Evolutionary conservation across 2,113 vertebrate genomes (phyloP).

Genomic region (Arothron firmamentum): DNA sequence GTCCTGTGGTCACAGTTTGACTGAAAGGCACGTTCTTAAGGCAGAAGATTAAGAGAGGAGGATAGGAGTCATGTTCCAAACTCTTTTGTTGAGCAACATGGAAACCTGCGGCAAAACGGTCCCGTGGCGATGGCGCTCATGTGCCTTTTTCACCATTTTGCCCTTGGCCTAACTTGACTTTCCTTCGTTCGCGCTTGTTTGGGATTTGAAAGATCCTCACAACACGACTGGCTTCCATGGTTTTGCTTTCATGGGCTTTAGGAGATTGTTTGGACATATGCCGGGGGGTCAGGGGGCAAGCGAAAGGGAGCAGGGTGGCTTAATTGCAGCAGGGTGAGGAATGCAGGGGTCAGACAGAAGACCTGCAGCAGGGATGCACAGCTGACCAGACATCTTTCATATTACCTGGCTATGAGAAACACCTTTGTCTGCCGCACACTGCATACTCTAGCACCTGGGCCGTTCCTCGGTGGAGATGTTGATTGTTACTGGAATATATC

Average conservation of each 20-base stretch:
- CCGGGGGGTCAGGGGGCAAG: slow-evolving; percentile 52
- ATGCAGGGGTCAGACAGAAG: slow-evolving; percentile 59
- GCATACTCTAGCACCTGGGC: slow-evolving; percentile 4
- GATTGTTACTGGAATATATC: background rate
- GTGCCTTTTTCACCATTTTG: slow-evolving; percentile 1
- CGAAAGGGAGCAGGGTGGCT: slow-evolving; percentile 36
- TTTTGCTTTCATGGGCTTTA: slow-evolving; percentile 50
- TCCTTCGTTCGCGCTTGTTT: no score
- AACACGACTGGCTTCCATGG: slow-evolving; percentile 27
- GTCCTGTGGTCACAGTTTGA: slow-evolving; percentile 52
- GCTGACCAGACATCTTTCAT: slow-evolving; percentile 20
- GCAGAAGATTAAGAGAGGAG: slow-evolving; percentile 30
- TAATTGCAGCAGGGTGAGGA: slow-evolving; percentile 61
- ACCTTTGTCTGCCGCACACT: slow-evolving; percentile 6
- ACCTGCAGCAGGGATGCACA: slow-evolving; percentile 12
- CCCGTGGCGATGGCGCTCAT: slow-evolving; percentile 10
- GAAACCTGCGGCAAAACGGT: slow-evolving; percentile 36
- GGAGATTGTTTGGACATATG: slow-evolving; percentile 68
- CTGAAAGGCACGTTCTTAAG: slow-evolving; percentile 54
- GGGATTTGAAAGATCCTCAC: background rate
- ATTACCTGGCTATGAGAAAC: slow-evolving; percentile 19
- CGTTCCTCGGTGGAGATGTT: background rate
- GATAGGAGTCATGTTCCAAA: slow-evolving; percentile 37
- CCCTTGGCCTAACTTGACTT: slow-evolving; percentile 21
- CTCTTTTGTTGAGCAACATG: slow-evolving; percentile 36